A percentile compares a stretch with the other conserved stretches of the same genome.
These are phyloP conservation scores for Actinopyga echinites DNA, from an alignment of 53 echinoderm and acorn worm genomes.

Conservation along the genomic window DNA sequence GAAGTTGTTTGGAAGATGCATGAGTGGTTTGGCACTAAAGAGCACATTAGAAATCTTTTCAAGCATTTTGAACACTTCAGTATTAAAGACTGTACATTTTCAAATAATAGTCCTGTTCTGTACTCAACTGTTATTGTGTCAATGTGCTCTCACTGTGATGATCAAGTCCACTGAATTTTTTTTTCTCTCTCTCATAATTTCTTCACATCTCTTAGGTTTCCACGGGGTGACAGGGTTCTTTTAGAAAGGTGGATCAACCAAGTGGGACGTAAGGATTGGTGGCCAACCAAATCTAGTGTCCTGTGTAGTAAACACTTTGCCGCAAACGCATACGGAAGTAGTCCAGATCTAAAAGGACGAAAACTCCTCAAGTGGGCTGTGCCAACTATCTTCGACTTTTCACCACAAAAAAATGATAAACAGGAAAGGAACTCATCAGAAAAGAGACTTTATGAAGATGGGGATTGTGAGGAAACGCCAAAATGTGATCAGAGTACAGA, in stretches of 20 bases:
- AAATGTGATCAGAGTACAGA: not conserved
- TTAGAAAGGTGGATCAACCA: not conserved
- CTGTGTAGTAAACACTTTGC: conserved; percentile 8
- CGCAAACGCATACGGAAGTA: not conserved
- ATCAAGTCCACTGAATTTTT: no score
- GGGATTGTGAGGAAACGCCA: not conserved
- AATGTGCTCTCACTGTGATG: no score
- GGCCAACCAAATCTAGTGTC: not conserved
- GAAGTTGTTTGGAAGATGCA: no score
- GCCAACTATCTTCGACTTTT: not conserved
- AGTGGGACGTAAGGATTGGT: not conserved
- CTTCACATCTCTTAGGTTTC: not conserved
- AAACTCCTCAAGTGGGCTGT: not conserved
- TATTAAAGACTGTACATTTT: no score
- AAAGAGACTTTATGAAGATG: not conserved
- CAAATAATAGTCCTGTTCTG: no score
- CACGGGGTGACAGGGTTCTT: not conserved
- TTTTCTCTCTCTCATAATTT: no score
- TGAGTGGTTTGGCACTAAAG: no score
- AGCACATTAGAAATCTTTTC: no score
- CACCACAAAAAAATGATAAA: not conserved
- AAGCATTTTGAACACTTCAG: no score
- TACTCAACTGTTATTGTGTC: no score
- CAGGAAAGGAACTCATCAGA: not conserved
- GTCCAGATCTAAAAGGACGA: not conserved